Conservation (phyloP, 2,113 vertebrate species). For the Anser brachyrhynchus region DNA sequence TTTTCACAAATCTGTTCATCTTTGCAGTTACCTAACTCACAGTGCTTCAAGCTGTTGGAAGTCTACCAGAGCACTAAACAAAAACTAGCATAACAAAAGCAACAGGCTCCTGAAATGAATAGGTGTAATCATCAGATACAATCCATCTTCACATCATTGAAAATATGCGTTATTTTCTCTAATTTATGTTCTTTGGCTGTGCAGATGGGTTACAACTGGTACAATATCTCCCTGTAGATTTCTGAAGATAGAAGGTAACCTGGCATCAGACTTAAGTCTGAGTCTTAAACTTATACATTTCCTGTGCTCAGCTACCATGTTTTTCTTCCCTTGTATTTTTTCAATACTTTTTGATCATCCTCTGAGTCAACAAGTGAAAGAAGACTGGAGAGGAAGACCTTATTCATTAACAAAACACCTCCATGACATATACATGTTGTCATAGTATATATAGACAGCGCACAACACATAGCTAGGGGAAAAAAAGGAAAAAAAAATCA, state of each 20-base stretch:
- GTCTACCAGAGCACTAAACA: not conserved
- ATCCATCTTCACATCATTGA: not conserved
- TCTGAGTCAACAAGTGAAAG: slow-evolving; percentile 12
- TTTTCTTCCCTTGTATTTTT: slow-evolving; percentile 31
- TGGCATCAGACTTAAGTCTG: slow-evolving; percentile 24
- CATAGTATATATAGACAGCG: not conserved
- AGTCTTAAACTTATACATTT: not conserved
- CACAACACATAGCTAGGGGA: not conserved
- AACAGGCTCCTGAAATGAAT: not conserved
- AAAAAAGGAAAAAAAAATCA: no score
- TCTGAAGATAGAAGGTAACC: slow-evolving; percentile 24
- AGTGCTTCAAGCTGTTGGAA: not conserved
- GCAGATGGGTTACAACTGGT: not conserved
- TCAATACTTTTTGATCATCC: slow-evolving; percentile 22
- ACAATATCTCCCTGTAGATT: slow-evolving; percentile 3
- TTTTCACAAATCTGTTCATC: not conserved
- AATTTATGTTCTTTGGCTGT: not conserved
- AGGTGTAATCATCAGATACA: not conserved
- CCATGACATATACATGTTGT: not conserved
- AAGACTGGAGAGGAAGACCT: not conserved
- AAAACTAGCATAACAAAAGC: not conserved
- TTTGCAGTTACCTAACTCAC: not conserved
- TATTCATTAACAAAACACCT: slow-evolving; percentile 12
- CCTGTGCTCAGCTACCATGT: not conserved
- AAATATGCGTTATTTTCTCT: not conserved